A percentile compares a stretch with the other conserved stretches of the same genome.
phyloP scores from a whole-genome alignment of 2,888 invertebrate genomes.

The Rhagium mordax region DNA sequence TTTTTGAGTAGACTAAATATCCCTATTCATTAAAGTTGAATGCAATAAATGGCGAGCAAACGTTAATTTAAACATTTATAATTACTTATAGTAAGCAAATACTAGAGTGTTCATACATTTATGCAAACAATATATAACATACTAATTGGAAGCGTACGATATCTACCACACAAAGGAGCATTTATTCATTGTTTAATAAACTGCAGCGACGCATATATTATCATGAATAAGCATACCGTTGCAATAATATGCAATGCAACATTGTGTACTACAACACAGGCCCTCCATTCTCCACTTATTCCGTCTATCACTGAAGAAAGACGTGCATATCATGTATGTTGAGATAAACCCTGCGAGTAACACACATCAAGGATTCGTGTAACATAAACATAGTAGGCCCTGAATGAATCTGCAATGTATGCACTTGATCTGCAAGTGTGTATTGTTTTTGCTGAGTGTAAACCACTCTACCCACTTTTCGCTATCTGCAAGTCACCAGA shows the following conservation, averaged over 20 bases:
- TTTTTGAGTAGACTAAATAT: not conserved
- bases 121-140: constrained; percentile 45
- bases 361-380: constrained; percentile 39
- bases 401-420: constrained; percentile 39
- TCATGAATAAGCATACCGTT: constrained; percentile 44
- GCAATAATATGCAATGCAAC: constrained; percentile 43
- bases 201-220: constrained; percentile 50
- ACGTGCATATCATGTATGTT: constrained; percentile 30
- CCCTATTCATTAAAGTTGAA: constrained; percentile 34
- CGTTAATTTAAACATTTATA: constrained; percentile 42
- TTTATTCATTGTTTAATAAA: constrained; percentile 55
- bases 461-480: constrained; percentile 53
- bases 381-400: constrained; percentile 38
- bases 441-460: constrained; percentile 53
- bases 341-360: constrained; percentile 33
- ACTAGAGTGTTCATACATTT: constrained; percentile 45
- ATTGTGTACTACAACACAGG: constrained; percentile 39
- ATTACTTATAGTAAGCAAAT: constrained; percentile 50
- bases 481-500: constrained; percentile 53
- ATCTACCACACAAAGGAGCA: constrained; percentile 42
- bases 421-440: constrained; percentile 37
- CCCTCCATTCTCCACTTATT: constrained; percentile 37
- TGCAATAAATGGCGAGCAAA: constrained; percentile 35
- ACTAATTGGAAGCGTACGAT: constrained; percentile 41
- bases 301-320: constrained; percentile 31